phyloP scores from a whole-genome alignment of 2,888 invertebrate genomes.

The Linyphia triangularis region DNA sequence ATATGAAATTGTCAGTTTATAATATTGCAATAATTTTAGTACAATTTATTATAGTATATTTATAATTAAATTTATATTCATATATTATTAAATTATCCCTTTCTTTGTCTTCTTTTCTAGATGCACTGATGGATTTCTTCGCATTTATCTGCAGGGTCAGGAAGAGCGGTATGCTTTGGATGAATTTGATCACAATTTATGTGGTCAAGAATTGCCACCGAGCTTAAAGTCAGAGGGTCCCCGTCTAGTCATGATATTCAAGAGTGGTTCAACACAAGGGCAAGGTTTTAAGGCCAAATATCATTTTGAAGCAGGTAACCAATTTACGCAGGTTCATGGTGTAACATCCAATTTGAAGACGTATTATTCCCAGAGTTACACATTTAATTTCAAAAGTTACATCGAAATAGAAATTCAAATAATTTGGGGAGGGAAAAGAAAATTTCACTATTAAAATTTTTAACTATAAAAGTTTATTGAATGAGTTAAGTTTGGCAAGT shows the following conservation, averaged over 20 bases:
- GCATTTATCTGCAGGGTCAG: slow-evolving; percentile 94
- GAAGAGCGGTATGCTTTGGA: slow-evolving; percentile 91
- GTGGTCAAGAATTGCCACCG: slow-evolving; percentile 87
- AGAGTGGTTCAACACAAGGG: slow-evolving; percentile 93
- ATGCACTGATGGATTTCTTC: slow-evolving; percentile 93
- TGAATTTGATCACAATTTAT: slow-evolving; percentile 95
- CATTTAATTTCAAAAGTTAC: no score
- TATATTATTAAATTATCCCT: no score
- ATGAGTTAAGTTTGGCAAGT: no score
- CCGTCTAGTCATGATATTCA: slow-evolving; percentile 95
- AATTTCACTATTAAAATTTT: no score
- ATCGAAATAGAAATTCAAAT: no score
- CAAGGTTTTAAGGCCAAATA: slow-evolving; percentile 94
- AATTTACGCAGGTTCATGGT: no score
- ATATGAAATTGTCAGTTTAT: no score
- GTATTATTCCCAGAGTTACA: no score
- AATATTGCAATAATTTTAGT: background rate
- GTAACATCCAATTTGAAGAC: no score
- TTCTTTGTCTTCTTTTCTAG: slow-evolving; percentile 80
- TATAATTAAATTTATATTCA: background rate
- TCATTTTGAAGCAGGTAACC: slow-evolving; percentile 88
- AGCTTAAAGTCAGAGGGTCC: slow-evolving; percentile 92
- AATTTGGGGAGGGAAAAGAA: no score
- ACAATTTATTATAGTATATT: background rate
- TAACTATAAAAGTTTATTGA: no score